A percentile compares a stretch with the other conserved stretches of the same genome.
These are phyloP conservation scores for Tenebrosternarchus preto DNA, from an alignment of 2,113 vertebrate species.

Conservation along the genomic window DNA sequence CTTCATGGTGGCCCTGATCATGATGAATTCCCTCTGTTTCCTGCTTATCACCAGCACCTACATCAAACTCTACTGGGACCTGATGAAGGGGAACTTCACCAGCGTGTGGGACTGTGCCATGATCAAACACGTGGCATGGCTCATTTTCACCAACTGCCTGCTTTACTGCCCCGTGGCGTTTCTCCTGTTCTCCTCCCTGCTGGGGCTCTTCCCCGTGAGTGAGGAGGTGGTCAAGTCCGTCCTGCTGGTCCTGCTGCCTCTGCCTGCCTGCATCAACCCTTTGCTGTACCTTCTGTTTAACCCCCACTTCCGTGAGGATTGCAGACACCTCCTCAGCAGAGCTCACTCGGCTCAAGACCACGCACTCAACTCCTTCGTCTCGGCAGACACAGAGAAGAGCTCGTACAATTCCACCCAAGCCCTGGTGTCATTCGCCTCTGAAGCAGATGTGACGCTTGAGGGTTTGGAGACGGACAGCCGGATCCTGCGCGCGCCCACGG, in stretches of 20 bases:
- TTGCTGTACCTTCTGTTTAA: constrained; percentile 91
- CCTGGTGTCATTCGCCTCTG: constrained; percentile 76
- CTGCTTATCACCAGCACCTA: constrained; percentile 86
- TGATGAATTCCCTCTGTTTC: constrained; percentile 85
- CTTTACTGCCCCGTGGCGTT: constrained; percentile 94
- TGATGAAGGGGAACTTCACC: constrained; percentile 83
- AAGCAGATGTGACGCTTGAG: constrained; percentile 76
- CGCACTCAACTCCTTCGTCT: constrained; percentile 71
- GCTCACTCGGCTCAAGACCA: constrained; percentile 68
- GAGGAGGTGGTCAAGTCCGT: constrained; percentile 89
- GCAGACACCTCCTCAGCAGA: constrained; percentile 76
- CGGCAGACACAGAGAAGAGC: constrained; percentile 84
- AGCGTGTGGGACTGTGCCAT: constrained; percentile 90
- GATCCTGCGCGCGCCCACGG: constrained; percentile 49
- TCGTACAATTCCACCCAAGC: constrained; percentile 88
- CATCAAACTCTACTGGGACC: constrained; percentile 88
- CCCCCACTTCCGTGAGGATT: constrained; percentile 82
- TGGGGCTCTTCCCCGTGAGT: constrained; percentile 84
- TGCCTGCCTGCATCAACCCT: constrained; percentile 91
- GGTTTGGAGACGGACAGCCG: constrained; percentile 57
- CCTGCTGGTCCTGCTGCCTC: constrained; percentile 86
- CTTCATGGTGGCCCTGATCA: constrained; percentile 77
- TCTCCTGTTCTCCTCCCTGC: constrained; percentile 87
- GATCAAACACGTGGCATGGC: constrained; percentile 92
- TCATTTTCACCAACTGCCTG: constrained; percentile 91